A percentile compares a stretch with the other conserved stretches of the same genome.
phyloP scores from a whole-genome alignment of 2,797 vertebrate species.

The Morus bassanus region DNA sequence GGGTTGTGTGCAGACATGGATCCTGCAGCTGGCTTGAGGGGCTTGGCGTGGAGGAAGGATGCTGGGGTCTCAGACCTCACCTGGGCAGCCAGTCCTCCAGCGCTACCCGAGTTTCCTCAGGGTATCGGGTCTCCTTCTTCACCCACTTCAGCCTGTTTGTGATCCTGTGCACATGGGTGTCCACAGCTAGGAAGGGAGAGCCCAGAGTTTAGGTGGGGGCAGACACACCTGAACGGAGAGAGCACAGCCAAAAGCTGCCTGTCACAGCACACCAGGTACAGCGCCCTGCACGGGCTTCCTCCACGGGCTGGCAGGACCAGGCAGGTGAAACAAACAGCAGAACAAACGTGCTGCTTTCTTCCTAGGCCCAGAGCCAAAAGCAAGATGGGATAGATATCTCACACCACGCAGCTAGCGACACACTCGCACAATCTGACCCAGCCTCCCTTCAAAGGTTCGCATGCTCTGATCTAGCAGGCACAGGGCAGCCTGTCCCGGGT shows the following conservation, averaged over 20 bases:
- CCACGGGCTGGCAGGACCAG: background rate
- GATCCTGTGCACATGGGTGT: conserved; percentile 96
- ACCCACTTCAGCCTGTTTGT: conserved; percentile 89
- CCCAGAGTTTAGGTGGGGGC: conserved; percentile 3
- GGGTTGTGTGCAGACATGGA: background rate
- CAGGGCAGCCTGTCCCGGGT: background rate
- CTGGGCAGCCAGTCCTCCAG: conserved; percentile 94
- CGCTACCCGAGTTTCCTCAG: conserved; percentile 85
- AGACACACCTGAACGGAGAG: background rate
- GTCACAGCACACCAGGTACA: background rate
- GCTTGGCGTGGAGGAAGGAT: background rate
- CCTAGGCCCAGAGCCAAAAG: background rate
- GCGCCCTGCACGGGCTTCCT: background rate
- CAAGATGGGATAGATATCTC: background rate
- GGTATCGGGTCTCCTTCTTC: conserved; percentile 79
- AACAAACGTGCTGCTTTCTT: background rate
- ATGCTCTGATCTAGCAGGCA: background rate
- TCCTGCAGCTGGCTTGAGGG: background rate
- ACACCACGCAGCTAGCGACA: background rate
- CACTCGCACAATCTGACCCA: background rate
- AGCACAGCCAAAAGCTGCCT: background rate
- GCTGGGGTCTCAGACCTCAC: conserved; percentile 66
- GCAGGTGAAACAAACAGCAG: background rate
- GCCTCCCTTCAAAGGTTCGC: background rate
- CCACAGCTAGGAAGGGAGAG: conserved; percentile 82